Percentiles rank a stretch among this genome's conserved stretches.
These are phyloP conservation scores for Phymorhynchus buccinoides DNA, from an alignment of 1,140 invertebrate genomes.

Conservation along the genomic window DNA sequence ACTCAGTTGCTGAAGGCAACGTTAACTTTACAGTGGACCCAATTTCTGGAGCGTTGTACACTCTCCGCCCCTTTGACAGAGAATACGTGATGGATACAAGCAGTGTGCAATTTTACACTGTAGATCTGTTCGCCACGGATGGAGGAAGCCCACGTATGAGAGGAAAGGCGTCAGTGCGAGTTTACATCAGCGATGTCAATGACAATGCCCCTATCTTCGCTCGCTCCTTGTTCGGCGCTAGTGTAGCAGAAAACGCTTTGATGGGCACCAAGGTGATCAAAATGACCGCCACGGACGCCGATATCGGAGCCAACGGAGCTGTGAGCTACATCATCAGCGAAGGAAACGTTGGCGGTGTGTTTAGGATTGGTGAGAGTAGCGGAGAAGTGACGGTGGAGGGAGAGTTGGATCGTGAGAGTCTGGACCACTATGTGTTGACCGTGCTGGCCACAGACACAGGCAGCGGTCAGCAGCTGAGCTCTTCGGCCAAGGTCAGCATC, in stretches of 20 bases:
- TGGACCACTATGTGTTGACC: slow-evolving; percentile 58
- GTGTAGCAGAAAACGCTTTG: slow-evolving; percentile 85
- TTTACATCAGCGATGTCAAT: slow-evolving; percentile 88
- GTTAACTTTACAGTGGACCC: slow-evolving; percentile 92
- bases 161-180: slow-evolving; percentile 79
- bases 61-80: slow-evolving; percentile 76
- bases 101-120: slow-evolving; percentile 54
- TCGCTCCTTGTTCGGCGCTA: slow-evolving; percentile 85
- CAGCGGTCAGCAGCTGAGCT: slow-evolving; percentile 75
- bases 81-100: slow-evolving; percentile 59
- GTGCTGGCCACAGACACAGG: slow-evolving; percentile 86
- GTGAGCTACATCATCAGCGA: slow-evolving; percentile 79
- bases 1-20: slow-evolving; percentile 85
- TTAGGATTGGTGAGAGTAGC: slow-evolving; percentile 59
- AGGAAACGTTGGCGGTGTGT: slow-evolving; percentile 82
- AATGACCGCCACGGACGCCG: slow-evolving; percentile 83
- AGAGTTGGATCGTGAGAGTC: slow-evolving; percentile 86
- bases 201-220: slow-evolving; percentile 92
- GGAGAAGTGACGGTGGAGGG: slow-evolving; percentile 73
- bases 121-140: slow-evolving; percentile 64
- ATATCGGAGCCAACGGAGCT: slow-evolving; percentile 80
- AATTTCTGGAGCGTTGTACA: slow-evolving; percentile 88
- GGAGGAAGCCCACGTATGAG: slow-evolving; percentile 59
- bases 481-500: slow-evolving; percentile 83
- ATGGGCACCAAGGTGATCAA: slow-evolving; percentile 83